Base-by-base conservation (phyloP, 2,888 invertebrate genomes). In the Agrypnus murinus region DNA sequence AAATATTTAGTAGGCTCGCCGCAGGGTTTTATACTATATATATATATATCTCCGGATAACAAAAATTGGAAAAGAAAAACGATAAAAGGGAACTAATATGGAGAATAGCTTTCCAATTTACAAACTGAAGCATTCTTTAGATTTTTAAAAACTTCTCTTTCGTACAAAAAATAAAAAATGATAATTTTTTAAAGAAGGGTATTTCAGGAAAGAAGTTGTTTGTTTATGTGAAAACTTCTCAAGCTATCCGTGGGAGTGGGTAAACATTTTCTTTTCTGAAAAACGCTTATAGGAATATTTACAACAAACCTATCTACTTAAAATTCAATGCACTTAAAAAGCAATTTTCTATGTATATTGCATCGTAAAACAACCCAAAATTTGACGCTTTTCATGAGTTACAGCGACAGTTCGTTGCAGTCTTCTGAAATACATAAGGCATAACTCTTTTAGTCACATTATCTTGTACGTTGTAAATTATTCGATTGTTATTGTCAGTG, bases 1-100 rank as follows among this genome's bases (percentile, higher is more conserved):
- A 70, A 70, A 65, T 65, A 70, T 70, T 70, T 70, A 70, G 58
- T 70, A 70, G 69, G 65, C 53, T 36, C 12, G 67, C 67, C 53
- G 60, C 67, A 59, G 45, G 66, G 58, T 46, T 60, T 50, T 43
- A 50, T n/a, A n/a, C n/a, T n/a, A n/a, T n/a, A n/a, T n/a, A n/a
- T n/a, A n/a, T n/a, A n/a, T 67, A 60, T 50, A 50, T 59, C 48
- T 32, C 40, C 17, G 50, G 60, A 67, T 67, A 62, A 68, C 38
- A 67, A 68, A 62, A 53, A 48, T 48, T 68, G 36, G 55, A 46
- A 59, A 62, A 60, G 34, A 53, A 58, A 58, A 57, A n/a, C 12
- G 31, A 45, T 65, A 25, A 48, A 45, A 58, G n/a, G 17, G 14
- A 17, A 48, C 46, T 58, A 58, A 57, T 58, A 38, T 43, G 19